Conservation (phyloP, 2,888 invertebrate genomes). For the Odontothrips loti region DNA sequence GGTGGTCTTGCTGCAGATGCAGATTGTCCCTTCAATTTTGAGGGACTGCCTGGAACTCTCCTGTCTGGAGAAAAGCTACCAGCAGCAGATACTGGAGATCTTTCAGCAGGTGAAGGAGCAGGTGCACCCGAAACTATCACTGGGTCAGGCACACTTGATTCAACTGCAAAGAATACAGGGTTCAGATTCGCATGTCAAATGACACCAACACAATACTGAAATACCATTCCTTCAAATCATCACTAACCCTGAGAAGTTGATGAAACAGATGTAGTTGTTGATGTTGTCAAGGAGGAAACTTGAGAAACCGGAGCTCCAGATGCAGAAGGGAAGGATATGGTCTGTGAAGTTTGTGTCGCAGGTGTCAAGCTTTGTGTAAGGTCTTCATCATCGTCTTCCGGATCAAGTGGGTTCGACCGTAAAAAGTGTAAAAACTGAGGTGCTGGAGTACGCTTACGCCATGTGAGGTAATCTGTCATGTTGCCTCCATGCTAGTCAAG, state of each 20-base stretch:
- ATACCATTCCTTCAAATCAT: no score
- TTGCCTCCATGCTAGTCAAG: constrained; percentile 63
- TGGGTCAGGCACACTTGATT: constrained; percentile 32
- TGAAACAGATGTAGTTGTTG: constrained; percentile 29
- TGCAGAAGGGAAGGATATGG: background rate
- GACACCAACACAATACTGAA: background rate
- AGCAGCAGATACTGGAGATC: background rate
- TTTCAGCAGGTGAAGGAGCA: background rate
- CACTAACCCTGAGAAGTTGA: constrained; percentile 18
- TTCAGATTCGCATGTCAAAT: background rate
- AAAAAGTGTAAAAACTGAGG: constrained; percentile 70
- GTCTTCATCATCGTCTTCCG: constrained; percentile 54
- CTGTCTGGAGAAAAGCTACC: constrained; percentile 1
- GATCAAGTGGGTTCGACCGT: constrained; percentile 65
- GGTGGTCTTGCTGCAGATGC: background rate
- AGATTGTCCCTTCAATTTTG: constrained; percentile 33
- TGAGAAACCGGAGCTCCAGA: constrained; percentile 38
- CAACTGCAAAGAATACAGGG: constrained; percentile 38
- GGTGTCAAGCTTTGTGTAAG: constrained; percentile 43
- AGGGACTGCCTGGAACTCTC: constrained; percentile 35
- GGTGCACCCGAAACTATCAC: constrained; percentile 26
- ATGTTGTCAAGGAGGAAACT: constrained; percentile 38
- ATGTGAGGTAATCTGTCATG: constrained; percentile 80
- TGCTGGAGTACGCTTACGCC: constrained; percentile 75
- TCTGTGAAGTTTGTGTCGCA: constrained; percentile 33